phyloP scores from a whole-genome alignment of 2,113 vertebrate genomes.

The Pterocles gutturalis region DNA sequence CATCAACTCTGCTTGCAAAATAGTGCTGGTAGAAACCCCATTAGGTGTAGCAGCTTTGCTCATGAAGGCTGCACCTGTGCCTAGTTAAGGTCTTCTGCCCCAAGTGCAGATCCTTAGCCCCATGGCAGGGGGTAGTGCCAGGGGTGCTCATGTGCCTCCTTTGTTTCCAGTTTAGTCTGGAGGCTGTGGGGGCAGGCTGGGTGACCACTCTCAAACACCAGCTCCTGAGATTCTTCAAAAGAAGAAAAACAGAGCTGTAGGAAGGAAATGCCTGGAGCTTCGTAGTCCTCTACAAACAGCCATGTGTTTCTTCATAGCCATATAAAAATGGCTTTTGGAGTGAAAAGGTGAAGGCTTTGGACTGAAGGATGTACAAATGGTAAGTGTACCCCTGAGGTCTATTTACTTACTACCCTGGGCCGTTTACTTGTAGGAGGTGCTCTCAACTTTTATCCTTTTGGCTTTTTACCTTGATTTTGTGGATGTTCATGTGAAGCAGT shows the following conservation, averaged over 20 bases:
- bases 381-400: accelerated
- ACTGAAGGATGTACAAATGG: accelerated
- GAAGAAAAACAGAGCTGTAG: accelerated
- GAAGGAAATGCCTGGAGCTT: accelerated
- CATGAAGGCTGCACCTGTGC: background rate
- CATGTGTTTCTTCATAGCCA: accelerated
- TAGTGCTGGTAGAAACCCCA: background rate
- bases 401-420: accelerated
- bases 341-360: background rate
- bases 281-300: background rate
- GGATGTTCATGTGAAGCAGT: accelerated
- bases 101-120: background rate
- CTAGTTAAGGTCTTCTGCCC: background rate
- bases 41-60: background rate
- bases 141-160: accelerated
- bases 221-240: background rate
- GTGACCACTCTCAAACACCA: accelerated
- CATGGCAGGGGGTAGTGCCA: too few species aligned
- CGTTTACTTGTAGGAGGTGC: background rate
- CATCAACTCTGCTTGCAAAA: background rate
- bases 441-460: background rate
- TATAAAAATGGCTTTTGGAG: background rate
- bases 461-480: background rate
- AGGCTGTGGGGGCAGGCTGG: background rate
- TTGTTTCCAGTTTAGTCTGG: accelerated